Base-by-base conservation (phyloP, 1,140 invertebrate genomes). In the Acyrthosiphon pisum region DNA sequence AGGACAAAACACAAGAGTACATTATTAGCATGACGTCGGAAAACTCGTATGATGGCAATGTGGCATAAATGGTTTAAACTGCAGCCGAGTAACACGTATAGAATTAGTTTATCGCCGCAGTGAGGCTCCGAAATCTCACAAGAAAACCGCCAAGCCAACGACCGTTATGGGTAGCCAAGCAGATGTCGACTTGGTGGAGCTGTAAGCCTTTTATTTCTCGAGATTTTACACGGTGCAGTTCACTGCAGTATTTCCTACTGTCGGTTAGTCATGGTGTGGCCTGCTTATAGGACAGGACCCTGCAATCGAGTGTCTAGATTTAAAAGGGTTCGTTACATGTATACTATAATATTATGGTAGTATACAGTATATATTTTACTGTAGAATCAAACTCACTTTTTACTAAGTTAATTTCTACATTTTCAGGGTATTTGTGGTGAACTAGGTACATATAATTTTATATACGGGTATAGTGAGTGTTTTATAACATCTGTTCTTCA, bases 1-100 rank as follows among this genome's bases (percentile, higher is more conserved):
- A 91, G 91, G 35, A 94, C 11, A 56, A 89, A 89, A 18, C 81
- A 91, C 14, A 35, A n/a, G 60, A 76, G 2, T 76, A 76, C 14
- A 2, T 76, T 18, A 2, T 76, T 18, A 35, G 30, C 4, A 3
- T n/a, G 30, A 76, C 60, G 14, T 76, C 14, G 6, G 60, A 76
- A 76, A 76, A 76, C 3, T 35, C 14, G 14, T n/a, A 76, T 20
- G 30, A 41, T 41, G 41, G 41, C 41, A 41, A 41, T 3, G 60
- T n/a, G 30, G 11, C 30, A 4, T 3, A 30, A n/a, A n/a, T 0
- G 4, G 60, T 68, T 14, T 30, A 30, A 11, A 60, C 60, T n/a
- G 30, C 30, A n/a, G 20, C 11, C 60, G 60, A n/a, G 60, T n/a
- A 11, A 9, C 23, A 9, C 23, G 26, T 9, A 60, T 68, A 53